These are phyloP conservation scores for Cephalopachus bancanus DNA, from an alignment of 2,797 vertebrate genomes.

Conservation along the genomic window DNA sequence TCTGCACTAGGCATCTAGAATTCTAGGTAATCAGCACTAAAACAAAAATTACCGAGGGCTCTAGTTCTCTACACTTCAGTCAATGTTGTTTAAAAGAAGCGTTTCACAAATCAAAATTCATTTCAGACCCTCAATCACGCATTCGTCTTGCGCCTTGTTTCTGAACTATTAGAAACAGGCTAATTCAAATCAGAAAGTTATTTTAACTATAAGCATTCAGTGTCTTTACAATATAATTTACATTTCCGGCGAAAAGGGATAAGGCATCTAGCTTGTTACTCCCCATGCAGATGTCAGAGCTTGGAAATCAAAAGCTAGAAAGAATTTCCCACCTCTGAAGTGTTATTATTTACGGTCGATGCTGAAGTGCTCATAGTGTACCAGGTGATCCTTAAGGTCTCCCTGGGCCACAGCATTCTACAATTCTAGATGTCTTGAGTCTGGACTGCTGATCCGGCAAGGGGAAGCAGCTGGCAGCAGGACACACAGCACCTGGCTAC, in stretches of 20 bases:
- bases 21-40: not conserved
- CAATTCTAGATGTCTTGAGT: not conserved
- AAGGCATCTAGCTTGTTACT: not conserved
- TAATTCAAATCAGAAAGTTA: conserved; percentile 43
- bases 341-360: not conserved
- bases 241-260: not conserved
- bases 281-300: not conserved
- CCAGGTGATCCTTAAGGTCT: not conserved
- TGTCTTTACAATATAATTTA: not conserved
- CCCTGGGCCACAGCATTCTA: not conserved
- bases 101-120: conserved; percentile 17
- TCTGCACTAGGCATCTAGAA: conserved; percentile 27
- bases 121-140: not conserved
- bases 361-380: not conserved
- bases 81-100: not conserved
- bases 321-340: not conserved
- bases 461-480: not conserved
- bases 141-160: not conserved
- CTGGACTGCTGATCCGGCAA: not conserved
- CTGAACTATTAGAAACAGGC: not conserved
- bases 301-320: conserved; percentile 31
- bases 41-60: not conserved
- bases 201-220: not conserved
- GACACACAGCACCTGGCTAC: conserved; percentile 9
- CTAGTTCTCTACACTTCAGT: not conserved